Evolutionary conservation across 2,797 vertebrate species (phyloP).

Genomic region (Enoplosus armatus): DNA sequence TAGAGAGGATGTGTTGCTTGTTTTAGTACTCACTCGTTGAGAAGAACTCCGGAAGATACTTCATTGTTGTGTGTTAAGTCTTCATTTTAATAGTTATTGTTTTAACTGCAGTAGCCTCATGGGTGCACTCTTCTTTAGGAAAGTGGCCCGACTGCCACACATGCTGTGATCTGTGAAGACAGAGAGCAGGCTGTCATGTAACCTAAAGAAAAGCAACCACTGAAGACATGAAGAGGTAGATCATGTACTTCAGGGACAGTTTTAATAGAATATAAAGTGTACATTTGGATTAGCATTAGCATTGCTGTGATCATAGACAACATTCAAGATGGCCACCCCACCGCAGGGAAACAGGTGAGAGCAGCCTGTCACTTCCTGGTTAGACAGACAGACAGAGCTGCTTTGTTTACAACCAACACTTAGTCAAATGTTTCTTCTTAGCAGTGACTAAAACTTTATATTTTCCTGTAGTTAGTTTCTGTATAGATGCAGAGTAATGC

Average conservation of each 20-base stretch:
- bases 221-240: conserved; percentile 7
- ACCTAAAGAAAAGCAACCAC: neutral
- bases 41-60: conserved; percentile 45
- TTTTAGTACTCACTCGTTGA: conserved; percentile 63
- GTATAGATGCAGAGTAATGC: accelerated
- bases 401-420: conserved; percentile 16
- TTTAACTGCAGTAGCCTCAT: conserved; percentile 36
- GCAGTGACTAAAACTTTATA: neutral
- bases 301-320: conserved; percentile 55
- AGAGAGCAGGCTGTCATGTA: conserved; percentile 50
- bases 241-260: neutral
- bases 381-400: conserved; percentile 32
- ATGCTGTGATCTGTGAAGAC: conserved; percentile 58
- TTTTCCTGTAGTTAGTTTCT: neutral
- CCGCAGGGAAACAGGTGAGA: conserved; percentile 62
- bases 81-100: conserved; percentile 46
- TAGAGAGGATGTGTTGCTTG: conserved; percentile 30
- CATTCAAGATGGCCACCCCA: conserved; percentile 85
- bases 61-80: conserved; percentile 50
- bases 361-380: conserved; percentile 78
- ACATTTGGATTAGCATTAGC: conserved; percentile 57
- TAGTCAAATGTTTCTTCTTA: neutral
- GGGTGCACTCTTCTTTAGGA: conserved; percentile 45
- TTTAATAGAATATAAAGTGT: conserved; percentile 11
- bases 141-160: conserved; percentile 53